Percentiles rank a stretch among this genome's conserved stretches.
phyloP scores from a whole-genome alignment of 2,113 vertebrate species.

The Mungos mungo region DNA sequence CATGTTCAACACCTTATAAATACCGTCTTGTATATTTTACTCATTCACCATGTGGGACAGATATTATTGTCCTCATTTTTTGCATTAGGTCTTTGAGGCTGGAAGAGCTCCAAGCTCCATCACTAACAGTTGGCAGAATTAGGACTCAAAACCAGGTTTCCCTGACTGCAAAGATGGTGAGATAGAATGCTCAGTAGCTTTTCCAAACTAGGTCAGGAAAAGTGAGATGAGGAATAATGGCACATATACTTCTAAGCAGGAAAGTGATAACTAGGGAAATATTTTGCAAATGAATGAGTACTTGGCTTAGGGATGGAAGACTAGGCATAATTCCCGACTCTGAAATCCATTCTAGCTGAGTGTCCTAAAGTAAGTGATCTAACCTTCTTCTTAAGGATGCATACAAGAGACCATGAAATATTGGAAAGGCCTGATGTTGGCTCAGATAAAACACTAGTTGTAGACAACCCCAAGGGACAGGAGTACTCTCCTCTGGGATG shows the following conservation, averaged over 20 bases:
- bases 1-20: neutral
- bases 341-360: neutral
- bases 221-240: neutral
- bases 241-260: neutral
- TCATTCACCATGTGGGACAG: fast-evolving
- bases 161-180: no score
- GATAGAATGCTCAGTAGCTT: neutral
- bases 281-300: neutral
- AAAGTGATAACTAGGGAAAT: neutral
- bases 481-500: neutral
- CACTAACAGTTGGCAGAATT: neutral
- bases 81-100: neutral
- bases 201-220: neutral
- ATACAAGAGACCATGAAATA: neutral
- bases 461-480: neutral
- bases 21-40: neutral
- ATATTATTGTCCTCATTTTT: neutral
- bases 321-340: neutral
- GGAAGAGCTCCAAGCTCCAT: neutral
- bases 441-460: neutral
- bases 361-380: neutral
- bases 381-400: neutral
- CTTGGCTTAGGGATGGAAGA: neutral
- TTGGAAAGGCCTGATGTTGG: neutral
- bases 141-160: neutral